A percentile compares a stretch with the other conserved stretches of the same genome.
Evolutionary conservation across 2,888 invertebrate genomes (phyloP).

Genomic region (Tetragonula carbonaria): DNA sequence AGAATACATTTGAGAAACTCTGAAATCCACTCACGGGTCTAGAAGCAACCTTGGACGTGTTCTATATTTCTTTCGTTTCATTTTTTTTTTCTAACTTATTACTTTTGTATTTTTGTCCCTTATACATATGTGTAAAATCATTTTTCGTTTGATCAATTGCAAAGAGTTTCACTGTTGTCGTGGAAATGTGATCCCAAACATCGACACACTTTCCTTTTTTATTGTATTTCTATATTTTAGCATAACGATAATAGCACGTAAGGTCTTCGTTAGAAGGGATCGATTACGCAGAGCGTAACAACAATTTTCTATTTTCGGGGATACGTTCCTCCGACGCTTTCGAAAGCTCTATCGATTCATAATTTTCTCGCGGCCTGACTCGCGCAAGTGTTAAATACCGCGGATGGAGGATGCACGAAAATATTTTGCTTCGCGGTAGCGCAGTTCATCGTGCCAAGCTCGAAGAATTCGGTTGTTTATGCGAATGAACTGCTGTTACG

Average conservation of each 20-base stretch:
- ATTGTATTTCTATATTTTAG: no score
- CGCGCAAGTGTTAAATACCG: conserved; percentile 9
- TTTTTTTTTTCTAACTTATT: no score
- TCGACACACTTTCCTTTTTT: no score
- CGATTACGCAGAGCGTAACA: background rate
- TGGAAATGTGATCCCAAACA: no score
- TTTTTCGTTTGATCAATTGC: no score
- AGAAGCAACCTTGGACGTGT: background rate
- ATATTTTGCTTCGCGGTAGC: conserved; percentile 37
- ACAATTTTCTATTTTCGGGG: background rate
- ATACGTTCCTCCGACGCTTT: background rate
- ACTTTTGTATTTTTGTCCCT: no score
- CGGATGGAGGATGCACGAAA: conserved; percentile 31
- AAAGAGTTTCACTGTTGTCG: no score
- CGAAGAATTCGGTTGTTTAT: conserved; percentile 53
- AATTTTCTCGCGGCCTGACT: background rate
- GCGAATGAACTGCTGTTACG: conserved; percentile 41
- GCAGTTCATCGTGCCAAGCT: conserved; percentile 54
- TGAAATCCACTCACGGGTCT: background rate
- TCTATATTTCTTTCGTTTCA: no score
- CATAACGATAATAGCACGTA: no score
- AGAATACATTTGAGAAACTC: conserved; percentile 6
- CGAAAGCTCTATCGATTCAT: background rate
- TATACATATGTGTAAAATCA: no score
- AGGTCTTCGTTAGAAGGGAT: background rate